Base-by-base conservation (phyloP, 2,888 invertebrate species). In the Drosophila tripunctata region DNA sequence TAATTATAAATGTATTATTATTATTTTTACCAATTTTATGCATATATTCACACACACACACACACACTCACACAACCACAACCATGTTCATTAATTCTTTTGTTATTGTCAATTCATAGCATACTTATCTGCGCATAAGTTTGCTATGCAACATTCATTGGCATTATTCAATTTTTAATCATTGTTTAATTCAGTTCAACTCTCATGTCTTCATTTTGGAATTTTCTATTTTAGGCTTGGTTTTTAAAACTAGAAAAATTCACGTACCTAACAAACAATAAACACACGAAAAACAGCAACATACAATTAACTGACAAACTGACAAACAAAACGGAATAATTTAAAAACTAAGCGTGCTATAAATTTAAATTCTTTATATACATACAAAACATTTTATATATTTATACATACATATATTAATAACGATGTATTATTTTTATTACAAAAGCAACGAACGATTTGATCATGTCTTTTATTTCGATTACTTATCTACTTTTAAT, bases 161-260 rank as follows among this genome's bases (percentile, higher is more conserved):
- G 40, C 62, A 71, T 55, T 35, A 40, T 22, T 44, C 19, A 33
- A 12, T 43, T 30, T n/a, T 56, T 3, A 22, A 47, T 50, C 41
- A 45, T 38, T 35, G 17, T 5, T 10, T 27, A 35, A 52, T 10
- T 30, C 33, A 43, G 8, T 3, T n/a, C 21, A 63, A 17, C 15
- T 48, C 33, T 24, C 47, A 36, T 17, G 7, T 24, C 38, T 38
- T 57, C 33, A 36, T 15, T 77, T 75, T 75, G 65, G 90, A 89
- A 90, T 90, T 90, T 89, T 89, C 90, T 86, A 86, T 87, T 90
- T 90, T 90, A 89, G 86, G 87, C 81, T 78, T 73, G 80, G 78
- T 84, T 86, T 88, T 90, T 82, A 81, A 90, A 90, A 90, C 84
- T 89, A 83, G 90, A 86, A 68, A 83, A 90, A 90, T 90, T 90